phyloP scores from a whole-genome alignment of 37 sponge, comb jelly and placozoan species.

The Theonella swinhoei region DNA sequence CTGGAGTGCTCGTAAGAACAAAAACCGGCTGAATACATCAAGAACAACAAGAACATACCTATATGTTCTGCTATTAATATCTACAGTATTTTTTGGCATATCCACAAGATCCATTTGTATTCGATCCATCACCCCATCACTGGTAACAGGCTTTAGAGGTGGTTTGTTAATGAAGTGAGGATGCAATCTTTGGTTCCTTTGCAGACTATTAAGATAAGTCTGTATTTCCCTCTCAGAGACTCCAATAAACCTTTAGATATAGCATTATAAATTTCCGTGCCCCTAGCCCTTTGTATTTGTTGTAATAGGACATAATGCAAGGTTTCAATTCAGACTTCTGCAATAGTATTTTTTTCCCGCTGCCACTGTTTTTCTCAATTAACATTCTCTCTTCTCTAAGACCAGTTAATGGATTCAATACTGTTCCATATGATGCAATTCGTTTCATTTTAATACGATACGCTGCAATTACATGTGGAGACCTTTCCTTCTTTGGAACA shows the following conservation, averaged over 20 bases:
- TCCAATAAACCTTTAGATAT: not conserved
- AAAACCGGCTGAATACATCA: not conserved
- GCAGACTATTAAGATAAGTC: not conserved
- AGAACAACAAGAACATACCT: not conserved
- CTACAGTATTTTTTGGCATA: not conserved
- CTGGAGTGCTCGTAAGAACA: not conserved
- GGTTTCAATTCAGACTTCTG: not conserved
- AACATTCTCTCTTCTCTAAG: not conserved
- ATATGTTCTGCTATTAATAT: not conserved
- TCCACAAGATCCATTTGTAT: conserved; percentile 16
- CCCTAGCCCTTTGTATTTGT: conserved; percentile 19
- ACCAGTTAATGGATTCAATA: conserved; percentile 1
- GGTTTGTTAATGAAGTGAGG: conserved; percentile 3
- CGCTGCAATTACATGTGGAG: not conserved
- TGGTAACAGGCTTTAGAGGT: not conserved
- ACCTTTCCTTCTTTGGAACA: not conserved
- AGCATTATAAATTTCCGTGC: conserved; percentile 3
- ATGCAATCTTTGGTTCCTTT: not conserved
- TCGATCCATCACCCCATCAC: not conserved
- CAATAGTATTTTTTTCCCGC: not conserved
- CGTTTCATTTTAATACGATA: not conserved
- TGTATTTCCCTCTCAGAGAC: not conserved
- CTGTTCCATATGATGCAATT: not conserved
- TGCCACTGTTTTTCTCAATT: not conserved
- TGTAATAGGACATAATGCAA: not conserved